Base-by-base conservation (phyloP, 2,113 vertebrate species). In the Aphyosemion australe region DNA sequence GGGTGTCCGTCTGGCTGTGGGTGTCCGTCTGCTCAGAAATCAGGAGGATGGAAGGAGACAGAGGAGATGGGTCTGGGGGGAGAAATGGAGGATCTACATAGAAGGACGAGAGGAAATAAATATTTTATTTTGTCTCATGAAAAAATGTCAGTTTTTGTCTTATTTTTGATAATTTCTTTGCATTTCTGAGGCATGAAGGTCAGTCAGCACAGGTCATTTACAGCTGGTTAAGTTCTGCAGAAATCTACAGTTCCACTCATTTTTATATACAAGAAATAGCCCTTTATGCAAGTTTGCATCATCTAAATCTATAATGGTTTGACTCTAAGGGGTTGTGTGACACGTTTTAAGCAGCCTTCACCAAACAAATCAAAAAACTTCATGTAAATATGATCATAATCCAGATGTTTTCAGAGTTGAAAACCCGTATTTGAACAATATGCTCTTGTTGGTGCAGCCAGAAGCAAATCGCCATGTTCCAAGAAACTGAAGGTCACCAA, bases 401-500 rank as follows among this genome's bases (percentile, higher is more conserved):
- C 12, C 47, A 16, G 43, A 51, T 2, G 9, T 21, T 47, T 45
- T 13, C 12, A 26, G 15, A 21, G 32, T 48, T n/a, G 59, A 52
- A 61, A 69, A 26, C 49, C n/a, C 12, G 7, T 61, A 19, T 6
- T 45, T 49, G 55, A 26, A 26, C 26, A 26, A 60, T 42, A 60
- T 8, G 13, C 43, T 69, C 52, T 9, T 31, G 2, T 14, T 65
- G 56, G 59, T 61, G 16, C 14, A 34, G 49, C 54, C 41, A 47
- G 37, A 13, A 15, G 16, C 8, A 31, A 32, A 18, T 8, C 61
- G 54, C 39, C 47, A 65, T 39, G 43, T 48, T 54, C 16, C 12
- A 32, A 69, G 59, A 69, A 69, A 63, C 50, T 12, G 34, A 69
- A 64, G 65, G 61, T 77, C 66, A 49, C 26, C 62, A 48, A 39